Percentiles rank a stretch among this genome's conserved stretches.
phyloP scores from a whole-genome alignment of 1,140 invertebrate species.

The Brachionus rotundiformis region DNA sequence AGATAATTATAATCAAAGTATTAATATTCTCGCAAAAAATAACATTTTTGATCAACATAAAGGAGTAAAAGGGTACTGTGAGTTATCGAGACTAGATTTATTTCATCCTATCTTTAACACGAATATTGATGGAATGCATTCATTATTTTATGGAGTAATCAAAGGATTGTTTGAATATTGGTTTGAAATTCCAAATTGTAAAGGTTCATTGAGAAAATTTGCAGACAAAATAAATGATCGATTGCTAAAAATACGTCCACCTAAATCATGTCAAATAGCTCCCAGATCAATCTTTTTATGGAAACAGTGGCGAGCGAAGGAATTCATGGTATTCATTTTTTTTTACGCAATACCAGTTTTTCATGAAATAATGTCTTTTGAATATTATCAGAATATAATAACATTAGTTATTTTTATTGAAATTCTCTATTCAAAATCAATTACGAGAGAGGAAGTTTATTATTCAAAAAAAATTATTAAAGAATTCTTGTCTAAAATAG shows the following conservation, averaged over 20 bases:
- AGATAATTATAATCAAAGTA: background rate
- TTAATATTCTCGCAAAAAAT: background rate
- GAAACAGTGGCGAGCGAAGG: background rate
- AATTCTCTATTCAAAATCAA: background rate
- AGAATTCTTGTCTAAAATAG: background rate
- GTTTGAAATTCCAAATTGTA: background rate
- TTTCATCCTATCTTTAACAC: background rate
- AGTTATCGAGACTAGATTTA: background rate
- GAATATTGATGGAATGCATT: background rate
- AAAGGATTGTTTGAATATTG: slow-evolving; percentile 4
- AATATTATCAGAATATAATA: slow-evolving; percentile 6
- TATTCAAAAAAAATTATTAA: background rate
- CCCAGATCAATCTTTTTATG: background rate
- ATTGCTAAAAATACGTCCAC: background rate
- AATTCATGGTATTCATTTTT: background rate
- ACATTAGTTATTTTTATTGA: background rate
- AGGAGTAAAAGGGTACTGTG: background rate
- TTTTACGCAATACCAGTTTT: background rate
- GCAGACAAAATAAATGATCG: background rate
- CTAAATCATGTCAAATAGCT: background rate
- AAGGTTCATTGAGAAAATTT: background rate
- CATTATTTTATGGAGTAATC: background rate
- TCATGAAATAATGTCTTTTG: background rate
- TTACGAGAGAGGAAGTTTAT: background rate
- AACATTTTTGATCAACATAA: background rate